Evolutionary conservation across 1,140 invertebrate genomes (phyloP), one percentile per base, ranked within the genome.

Genomic region (Ostrea denselamellosa): DNA sequence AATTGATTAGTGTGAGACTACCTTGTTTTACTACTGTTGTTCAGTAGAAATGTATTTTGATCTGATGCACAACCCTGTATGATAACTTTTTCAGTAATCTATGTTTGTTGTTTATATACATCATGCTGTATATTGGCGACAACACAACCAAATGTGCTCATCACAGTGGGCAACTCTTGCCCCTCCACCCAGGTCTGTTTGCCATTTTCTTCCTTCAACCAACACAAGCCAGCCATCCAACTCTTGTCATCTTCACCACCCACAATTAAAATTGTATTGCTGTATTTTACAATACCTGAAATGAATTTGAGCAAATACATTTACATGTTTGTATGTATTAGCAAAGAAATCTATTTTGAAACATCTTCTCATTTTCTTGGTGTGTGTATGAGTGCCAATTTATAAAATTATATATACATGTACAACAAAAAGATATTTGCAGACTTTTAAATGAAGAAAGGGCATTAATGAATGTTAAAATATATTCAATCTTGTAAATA

Each of bases 191-290:
- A 94, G 1, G 87, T 85, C 89, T 92, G 89, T 87, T 88, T 90
- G 22, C 92, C 92, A 56, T 92, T 91, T 12, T 93, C 90, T n/a
- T 92, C 91, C 83, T 90, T 90, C 53, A 94, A 90, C 92, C 92
- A 92, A 82, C 91, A 94, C 17, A 94, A 89, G 4, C 94, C 93
- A 12, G 93, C 93, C 94, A 94, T 94, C 94, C 94, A 94, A 89
- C 93, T 93, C 83, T 93, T 94, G 88, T 94, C 94, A 89, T 94
- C 94, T 85, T 94, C 93, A 8, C 93, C 93, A 44, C 94, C 94
- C 17, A 94, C 92, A 10, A 94, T 92, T 54, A 94, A 84, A 22
- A 94, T 92, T 4, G 91, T 93, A 77, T 92, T 92, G 3, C 91
- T 91, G 85, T 93, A 94, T 83, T 94, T 94, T 22, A 94, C 93